phyloP scores from a whole-genome alignment of 2,888 invertebrate genomes.

The Alentia gelatinosa region DNA sequence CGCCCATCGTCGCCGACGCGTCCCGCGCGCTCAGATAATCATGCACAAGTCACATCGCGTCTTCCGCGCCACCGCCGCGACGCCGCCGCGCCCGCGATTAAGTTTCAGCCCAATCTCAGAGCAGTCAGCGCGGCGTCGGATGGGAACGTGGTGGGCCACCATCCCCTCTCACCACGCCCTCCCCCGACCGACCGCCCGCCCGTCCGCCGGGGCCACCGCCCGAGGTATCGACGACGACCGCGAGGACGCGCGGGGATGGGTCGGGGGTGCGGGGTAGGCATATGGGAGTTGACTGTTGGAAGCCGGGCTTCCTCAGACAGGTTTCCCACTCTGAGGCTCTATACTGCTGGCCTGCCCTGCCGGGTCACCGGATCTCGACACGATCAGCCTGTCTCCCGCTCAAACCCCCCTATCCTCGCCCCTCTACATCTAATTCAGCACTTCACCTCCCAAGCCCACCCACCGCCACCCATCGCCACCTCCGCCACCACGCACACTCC shows the following conservation, averaged over 20 bases:
- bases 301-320: neutral
- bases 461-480: neutral
- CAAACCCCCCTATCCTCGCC: too few relatives aligned
- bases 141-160: neutral
- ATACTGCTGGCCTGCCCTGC: neutral
- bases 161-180: too few relatives aligned
- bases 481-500: neutral
- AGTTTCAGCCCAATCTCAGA: slow-evolving; percentile 36
- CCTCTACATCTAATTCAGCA: too few relatives aligned
- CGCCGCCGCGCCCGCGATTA: neutral
- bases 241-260: neutral
- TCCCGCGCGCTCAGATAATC: slow-evolving; percentile 16
- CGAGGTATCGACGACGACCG: neutral
- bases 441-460: neutral
- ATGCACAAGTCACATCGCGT: slow-evolving; percentile 48
- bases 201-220: neutral
- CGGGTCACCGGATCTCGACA: neutral
- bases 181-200: neutral
- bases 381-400: too few relatives aligned
- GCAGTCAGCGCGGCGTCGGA: slow-evolving; percentile 21
- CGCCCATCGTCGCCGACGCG: neutral
- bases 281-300: neutral
- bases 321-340: neutral
- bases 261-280: neutral
- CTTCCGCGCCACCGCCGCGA: slow-evolving; percentile 32